phyloP scores from a whole-genome alignment of 1,140 invertebrate species.

The Drosophila murphyi region DNA sequence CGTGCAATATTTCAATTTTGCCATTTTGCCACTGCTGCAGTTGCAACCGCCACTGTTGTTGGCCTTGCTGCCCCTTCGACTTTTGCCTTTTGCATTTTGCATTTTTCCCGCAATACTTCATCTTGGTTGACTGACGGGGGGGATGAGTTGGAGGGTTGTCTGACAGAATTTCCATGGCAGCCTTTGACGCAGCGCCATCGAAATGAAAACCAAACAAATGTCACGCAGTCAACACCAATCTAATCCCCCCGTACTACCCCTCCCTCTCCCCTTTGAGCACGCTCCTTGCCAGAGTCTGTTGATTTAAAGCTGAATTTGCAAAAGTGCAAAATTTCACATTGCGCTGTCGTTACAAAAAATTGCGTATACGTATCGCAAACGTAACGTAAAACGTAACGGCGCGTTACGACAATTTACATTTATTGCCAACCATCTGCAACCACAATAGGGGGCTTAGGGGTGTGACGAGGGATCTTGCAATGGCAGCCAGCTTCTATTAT shows the following conservation, averaged over 20 bases:
- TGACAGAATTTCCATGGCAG: conserved; percentile 57
- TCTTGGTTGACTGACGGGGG: neutral
- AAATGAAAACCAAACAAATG: conserved; percentile 83
- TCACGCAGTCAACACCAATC: conserved; percentile 43
- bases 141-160: neutral
- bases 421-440: conserved; percentile 34
- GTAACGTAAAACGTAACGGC: conserved; percentile 20
- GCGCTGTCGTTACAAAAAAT: conserved; percentile 39
- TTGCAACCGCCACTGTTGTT: conserved; percentile 27
- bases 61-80: conserved; percentile 12
- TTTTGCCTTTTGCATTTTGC: conserved; percentile 4
- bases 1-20: conserved; percentile 76
- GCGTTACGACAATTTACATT: conserved; percentile 46
- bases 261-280: neutral
- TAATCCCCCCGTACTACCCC: conserved; percentile 1
- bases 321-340: conserved; percentile 37
- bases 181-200: conserved; percentile 64
- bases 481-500: conserved; percentile 53
- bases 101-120: conserved; percentile 24
- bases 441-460: neutral
- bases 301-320: conserved; percentile 73
- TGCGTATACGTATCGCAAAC: conserved; percentile 35
- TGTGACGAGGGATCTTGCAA: neutral
- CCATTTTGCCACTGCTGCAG: conserved; percentile 44
- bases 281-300: conserved; percentile 43